Conservation (phyloP, 2,888 invertebrate genomes). For the Xanthorhoe spadicearia region DNA sequence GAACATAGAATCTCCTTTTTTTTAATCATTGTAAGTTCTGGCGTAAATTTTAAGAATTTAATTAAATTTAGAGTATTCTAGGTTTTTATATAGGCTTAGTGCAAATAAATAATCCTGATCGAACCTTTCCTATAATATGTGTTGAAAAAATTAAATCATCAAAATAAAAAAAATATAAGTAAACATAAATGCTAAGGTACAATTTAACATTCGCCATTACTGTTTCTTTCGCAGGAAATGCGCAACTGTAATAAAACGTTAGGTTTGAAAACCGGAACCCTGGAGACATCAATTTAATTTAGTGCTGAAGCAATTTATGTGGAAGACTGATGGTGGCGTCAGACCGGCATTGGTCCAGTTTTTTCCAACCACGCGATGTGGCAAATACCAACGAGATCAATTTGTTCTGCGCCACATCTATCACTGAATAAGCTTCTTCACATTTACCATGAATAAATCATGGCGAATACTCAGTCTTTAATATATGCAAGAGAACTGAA, state of each 20-base stretch:
- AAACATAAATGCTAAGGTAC: conserved; percentile 6
- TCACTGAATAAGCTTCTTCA: conserved; percentile 20
- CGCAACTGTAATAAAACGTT: conserved; percentile 25
- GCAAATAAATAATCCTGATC: too few species aligned
- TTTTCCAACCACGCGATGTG: conserved; percentile 54
- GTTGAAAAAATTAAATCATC: not conserved
- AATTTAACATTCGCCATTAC: conserved; percentile 4
- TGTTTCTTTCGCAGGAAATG: conserved; percentile 13
- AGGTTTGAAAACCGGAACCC: conserved; percentile 7
- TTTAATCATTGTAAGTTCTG: too few species aligned
- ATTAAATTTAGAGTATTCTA: too few species aligned
- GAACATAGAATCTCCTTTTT: too few species aligned
- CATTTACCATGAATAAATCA: conserved; percentile 8
- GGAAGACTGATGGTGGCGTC: conserved; percentile 49
- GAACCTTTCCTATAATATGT: not conserved
- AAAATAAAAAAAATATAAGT: not conserved
- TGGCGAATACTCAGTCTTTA: conserved; percentile 3
- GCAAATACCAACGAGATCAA: conserved; percentile 43
- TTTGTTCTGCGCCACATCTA: conserved; percentile 30
- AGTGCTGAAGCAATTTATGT: conserved; percentile 39
- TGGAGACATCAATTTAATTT: conserved; percentile 37
- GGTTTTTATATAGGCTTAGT: too few species aligned
- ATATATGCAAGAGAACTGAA: conserved; percentile 6
- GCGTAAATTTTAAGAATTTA: too few species aligned
- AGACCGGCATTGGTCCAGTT: conserved; percentile 58